Evolutionary conservation across 2,113 vertebrate species (phyloP), one percentile per base, ranked within the genome.

Genomic region (Pterocles orientalis): DNA sequence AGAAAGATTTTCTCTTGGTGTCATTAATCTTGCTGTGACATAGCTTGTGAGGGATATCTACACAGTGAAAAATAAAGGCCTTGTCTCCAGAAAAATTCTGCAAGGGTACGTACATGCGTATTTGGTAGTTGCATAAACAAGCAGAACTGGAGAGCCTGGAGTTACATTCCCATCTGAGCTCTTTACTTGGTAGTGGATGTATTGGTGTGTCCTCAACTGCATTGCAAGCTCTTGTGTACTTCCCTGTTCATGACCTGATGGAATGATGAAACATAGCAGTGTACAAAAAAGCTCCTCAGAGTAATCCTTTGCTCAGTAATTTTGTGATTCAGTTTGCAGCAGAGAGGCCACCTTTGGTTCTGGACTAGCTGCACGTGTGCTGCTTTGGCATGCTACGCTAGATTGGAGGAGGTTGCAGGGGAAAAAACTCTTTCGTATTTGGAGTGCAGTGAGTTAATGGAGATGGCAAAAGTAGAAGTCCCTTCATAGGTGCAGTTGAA

Each of bases 41-140:
- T 81, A 75, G 41, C 45, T 82, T 82, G 18, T 85, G 56, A 95
- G 77, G 72, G 88, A 33, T 73, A 90, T 82, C 39, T 43, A 13
- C 24, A 8, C 51, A 83, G 71, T 88, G 53, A 97, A 93, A 86
- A 91, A 60, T 15, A 91, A 77, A 94, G n/a, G 34, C 47, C 24
- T 83, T 96, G 94, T 78, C 50, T 39, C n/a, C 57, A 88, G 83
- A 72, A 97, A 94, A 95, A 54, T 41, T 70, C 26, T 76, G 24
- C 47, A 64, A 25, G 45, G 6, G 12, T 41, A 6, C 18, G 3
- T 53, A 53, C 13, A 13, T 23, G 25, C 9, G 15, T 48, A 12
- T 48, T 68, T 48, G 45, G 24, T 48, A 25, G 14, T n/a, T 48
- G 33, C 45, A 68, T 48, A 68, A 83, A 76, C 17, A 21, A 21